Evolutionary conservation across 2,113 vertebrate genomes (phyloP).

Genomic region (Neopipo cinnamomea): DNA sequence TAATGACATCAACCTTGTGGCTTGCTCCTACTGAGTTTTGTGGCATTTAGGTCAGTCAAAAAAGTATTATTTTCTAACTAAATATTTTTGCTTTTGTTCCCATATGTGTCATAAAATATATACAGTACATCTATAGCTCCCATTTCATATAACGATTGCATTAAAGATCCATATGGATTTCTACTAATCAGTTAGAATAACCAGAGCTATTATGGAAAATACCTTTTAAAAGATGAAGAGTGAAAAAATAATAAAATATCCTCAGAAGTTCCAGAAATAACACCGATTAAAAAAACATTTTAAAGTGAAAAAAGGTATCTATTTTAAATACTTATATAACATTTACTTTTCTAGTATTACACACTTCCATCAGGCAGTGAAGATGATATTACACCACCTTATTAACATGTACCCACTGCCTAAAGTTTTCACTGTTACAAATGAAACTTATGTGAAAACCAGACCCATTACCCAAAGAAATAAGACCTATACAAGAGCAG

Average conservation of each 20-base stretch:
- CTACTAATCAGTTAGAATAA: background rate
- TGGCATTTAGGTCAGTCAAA: conserved; percentile 54
- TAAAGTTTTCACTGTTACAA: conserved; percentile 41
- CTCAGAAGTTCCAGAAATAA: conserved; percentile 31
- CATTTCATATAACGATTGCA: background rate
- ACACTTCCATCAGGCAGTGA: background rate
- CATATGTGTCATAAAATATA: conserved; percentile 26
- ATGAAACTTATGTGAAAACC: background rate
- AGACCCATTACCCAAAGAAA: background rate
- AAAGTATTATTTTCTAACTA: conserved; percentile 55
- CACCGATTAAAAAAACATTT: background rate
- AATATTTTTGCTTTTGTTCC: conserved; percentile 20
- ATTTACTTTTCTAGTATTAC: conserved; percentile 1
- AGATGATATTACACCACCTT: conserved; percentile 2
- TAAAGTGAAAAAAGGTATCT: background rate
- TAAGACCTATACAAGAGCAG: background rate
- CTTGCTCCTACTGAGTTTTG: conserved; percentile 67
- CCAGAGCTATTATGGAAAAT: background rate
- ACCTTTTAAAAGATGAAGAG: conserved; percentile 12
- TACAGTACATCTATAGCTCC: background rate
- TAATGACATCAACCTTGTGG: conserved; percentile 21
- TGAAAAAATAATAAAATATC: conserved; percentile 46
- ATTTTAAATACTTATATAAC: conserved; percentile 11
- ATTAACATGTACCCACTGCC: background rate
- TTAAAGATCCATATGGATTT: background rate